Evolutionary conservation across 2,888 invertebrate genomes (phyloP).

Genomic region (Drosophila hamatofila): DNA sequence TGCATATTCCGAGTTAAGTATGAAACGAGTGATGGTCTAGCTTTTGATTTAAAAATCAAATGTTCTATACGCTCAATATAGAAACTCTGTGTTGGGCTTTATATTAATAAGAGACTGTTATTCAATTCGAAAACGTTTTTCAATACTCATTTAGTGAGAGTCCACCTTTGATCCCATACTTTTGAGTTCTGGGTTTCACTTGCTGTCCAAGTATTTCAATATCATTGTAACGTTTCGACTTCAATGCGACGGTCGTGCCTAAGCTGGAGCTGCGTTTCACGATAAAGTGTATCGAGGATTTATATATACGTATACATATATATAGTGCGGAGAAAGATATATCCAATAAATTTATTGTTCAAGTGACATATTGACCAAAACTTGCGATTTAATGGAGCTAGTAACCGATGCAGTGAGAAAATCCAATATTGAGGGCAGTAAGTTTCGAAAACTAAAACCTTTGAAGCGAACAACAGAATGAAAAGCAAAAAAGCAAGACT

Average conservation of each 20-base stretch:
- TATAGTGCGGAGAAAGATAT: conserved; percentile 20
- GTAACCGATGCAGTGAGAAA: conserved; percentile 44
- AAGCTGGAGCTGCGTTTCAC: conserved; percentile 19
- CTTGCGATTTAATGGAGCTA: conserved; percentile 55
- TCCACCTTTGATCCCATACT: conserved; percentile 64
- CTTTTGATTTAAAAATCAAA: conserved; percentile 15
- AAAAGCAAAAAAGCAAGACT: not conserved
- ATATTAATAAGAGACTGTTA: conserved; percentile 26
- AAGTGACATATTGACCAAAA: conserved; percentile 18
- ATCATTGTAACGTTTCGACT: conserved; percentile 62
- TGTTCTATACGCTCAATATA: conserved; percentile 6
- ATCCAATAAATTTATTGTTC: conserved; percentile 1
- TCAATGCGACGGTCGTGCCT: conserved; percentile 70
- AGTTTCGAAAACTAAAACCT: conserved; percentile 42
- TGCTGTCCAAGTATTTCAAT: conserved; percentile 38
- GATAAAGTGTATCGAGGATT: conserved; percentile 21
- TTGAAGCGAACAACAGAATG: not conserved
- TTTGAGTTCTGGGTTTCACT: conserved; percentile 41
- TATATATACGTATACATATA: conserved; percentile 18
- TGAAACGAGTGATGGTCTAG: too few species aligned
- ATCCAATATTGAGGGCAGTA: conserved; percentile 59
- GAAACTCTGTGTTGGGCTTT: not conserved
- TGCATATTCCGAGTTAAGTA: too few species aligned
- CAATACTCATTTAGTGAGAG: conserved; percentile 29
- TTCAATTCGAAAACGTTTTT: conserved; percentile 17